Percentiles rank a stretch among this genome's conserved stretches.
These are phyloP conservation scores for Acronicta psi DNA, from an alignment of 2,888 invertebrate genomes.

Conservation along the genomic window DNA sequence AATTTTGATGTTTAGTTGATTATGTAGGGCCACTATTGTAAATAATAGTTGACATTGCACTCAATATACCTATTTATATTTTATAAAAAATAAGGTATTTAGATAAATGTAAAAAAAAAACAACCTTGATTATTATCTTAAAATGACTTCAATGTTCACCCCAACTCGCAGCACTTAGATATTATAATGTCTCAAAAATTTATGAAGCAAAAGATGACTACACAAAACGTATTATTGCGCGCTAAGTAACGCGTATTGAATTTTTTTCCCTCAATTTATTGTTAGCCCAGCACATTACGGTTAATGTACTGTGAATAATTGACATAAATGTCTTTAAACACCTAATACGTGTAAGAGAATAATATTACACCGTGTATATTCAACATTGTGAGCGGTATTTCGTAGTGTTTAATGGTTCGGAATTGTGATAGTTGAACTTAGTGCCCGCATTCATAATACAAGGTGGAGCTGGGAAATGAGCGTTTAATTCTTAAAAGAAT, in stretches of 20 bases:
- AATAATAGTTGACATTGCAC: too few species aligned
- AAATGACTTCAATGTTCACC: slow-evolving; percentile 11
- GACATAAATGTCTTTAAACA: slow-evolving; percentile 41
- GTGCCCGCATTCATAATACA: slow-evolving; percentile 64
- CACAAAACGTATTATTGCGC: slow-evolving; percentile 24
- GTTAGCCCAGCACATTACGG: slow-evolving; percentile 22
- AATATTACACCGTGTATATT: slow-evolving; percentile 34
- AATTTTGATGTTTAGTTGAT: too few species aligned
- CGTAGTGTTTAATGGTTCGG: slow-evolving; percentile 73
- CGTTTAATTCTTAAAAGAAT: slow-evolving; percentile 10
- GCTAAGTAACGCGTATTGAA: slow-evolving; percentile 34
- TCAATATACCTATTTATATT: too few species aligned
- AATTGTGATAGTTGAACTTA: slow-evolving; percentile 77
- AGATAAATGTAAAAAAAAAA: too few species aligned
- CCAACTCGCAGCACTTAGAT: slow-evolving; percentile 28
- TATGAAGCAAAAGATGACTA: slow-evolving; percentile 46
- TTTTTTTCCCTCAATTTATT: slow-evolving; percentile 40
- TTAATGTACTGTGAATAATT: slow-evolving; percentile 50
- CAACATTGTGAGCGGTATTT: slow-evolving; percentile 56
- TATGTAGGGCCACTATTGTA: too few species aligned
- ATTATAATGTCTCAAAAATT: slow-evolving; percentile 32
- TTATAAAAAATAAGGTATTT: too few species aligned
- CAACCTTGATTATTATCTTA: slow-evolving; percentile 10
- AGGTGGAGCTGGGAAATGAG: slow-evolving; percentile 35
- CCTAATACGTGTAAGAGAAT: slow-evolving; percentile 38